Conservation (phyloP, 2,888 invertebrate genomes). For the Zonitis immaculata region DNA sequence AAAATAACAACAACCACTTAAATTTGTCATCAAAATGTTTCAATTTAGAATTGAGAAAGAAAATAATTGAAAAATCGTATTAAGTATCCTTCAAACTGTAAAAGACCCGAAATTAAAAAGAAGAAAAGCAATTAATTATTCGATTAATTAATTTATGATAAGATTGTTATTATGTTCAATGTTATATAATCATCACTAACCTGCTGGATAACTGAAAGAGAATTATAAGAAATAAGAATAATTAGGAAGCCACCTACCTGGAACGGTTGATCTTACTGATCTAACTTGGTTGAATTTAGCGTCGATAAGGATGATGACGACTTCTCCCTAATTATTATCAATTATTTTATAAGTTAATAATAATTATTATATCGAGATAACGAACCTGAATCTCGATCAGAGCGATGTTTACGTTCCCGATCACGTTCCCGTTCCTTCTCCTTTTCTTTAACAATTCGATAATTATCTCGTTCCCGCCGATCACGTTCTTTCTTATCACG, state of each 20-base stretch:
- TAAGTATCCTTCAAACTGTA: too few species aligned
- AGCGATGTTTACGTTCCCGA: slow-evolving; percentile 36
- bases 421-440: slow-evolving; percentile 30
- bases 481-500: slow-evolving; percentile 31
- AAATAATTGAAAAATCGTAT: too few species aligned
- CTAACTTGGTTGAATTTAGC: slow-evolving; percentile 33
- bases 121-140: too few species aligned
- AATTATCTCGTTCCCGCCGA: slow-evolving; percentile 29
- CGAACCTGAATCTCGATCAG: slow-evolving; percentile 40
- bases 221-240: slow-evolving; percentile 24
- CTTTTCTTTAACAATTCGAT: slow-evolving; percentile 30
- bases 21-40: too few species aligned
- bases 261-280: slow-evolving; percentile 45
- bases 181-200: slow-evolving; percentile 29
- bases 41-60: too few species aligned
- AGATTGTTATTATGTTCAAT: background rate
- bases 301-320: slow-evolving; percentile 39
- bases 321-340: slow-evolving; percentile 26
- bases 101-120: too few species aligned
- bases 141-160: too few species aligned
- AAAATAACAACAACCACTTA: too few species aligned
- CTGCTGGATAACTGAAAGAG: slow-evolving; percentile 33
- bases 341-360: background rate
- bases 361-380: too few species aligned
- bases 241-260: slow-evolving; percentile 45